Evolutionary conservation across 2,113 vertebrate species (phyloP), one percentile per base, ranked within the genome.

Genomic region (Pelvicachromis taeniatus): DNA sequence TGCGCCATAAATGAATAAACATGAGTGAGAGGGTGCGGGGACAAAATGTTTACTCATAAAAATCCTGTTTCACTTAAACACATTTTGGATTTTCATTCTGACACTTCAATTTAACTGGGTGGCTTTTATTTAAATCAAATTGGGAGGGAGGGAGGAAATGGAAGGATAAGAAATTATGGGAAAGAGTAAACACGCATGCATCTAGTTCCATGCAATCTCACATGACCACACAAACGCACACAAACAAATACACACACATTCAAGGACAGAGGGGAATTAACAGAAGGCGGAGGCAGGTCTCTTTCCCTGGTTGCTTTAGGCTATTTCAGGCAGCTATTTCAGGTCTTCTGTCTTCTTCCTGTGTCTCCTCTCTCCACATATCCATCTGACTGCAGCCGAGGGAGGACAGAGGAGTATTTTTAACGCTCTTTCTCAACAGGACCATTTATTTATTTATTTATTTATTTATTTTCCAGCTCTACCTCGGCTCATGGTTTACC

Each of bases 261-360:
- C 89, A 92, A 91, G 92, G 91, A 94, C 89, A 81, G 90, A 63
- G 35, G 88, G 87, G 92, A 93, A 93, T 92, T 81, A 93, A 84
- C 87, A 90, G 90, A 89, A 91, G 88, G 89, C 78, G 2, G 88
- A 89, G 85, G 92, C 90, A 89, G 90, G 88, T 91, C 88, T 91
- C 86, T 86, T 29, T 90, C 93, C 91, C 92, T 83, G 85, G 87
- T 87, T 86, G 92, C 92, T 90, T 33, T 29, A 7, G 86, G 93
- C 92, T 92, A 90, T 95, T 94, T 94, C 91, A 92, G 86, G 87
- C 92, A 90, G 89, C 90, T 92, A 90, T 94, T 94, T 93, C 88
- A 91, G 92, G 92, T 91, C 87, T 13, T 84, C 89, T 56, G 83
- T 90, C 90, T 93, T 92, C 87, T 87, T 88, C 85, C 84, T 80